Percentiles rank a stretch among this genome's conserved stretches.
phyloP scores from a whole-genome alignment of 2,113 vertebrate species.

The Leptocoma aspasia region DNA sequence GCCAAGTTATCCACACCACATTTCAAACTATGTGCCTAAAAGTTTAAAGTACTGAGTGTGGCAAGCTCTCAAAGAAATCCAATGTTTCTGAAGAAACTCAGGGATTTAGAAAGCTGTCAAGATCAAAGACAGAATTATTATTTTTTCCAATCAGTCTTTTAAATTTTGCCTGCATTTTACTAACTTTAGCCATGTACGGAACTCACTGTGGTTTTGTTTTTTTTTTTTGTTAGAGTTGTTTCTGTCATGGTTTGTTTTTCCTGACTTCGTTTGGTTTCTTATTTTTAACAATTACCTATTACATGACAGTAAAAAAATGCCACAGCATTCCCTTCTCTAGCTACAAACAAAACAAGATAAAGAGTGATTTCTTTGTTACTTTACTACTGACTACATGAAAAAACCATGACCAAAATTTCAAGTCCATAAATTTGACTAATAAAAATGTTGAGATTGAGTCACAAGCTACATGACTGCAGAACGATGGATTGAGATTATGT shows the following conservation, averaged over 20 bases:
- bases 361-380: background rate
- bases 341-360: background rate
- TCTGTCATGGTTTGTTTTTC: background rate
- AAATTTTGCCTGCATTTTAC: background rate
- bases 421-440: background rate
- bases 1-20: background rate
- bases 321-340: background rate
- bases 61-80: background rate
- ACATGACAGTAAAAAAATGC: background rate
- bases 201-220: fast-evolving
- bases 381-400: background rate
- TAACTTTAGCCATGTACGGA: background rate
- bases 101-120: background rate
- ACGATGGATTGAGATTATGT: fast-evolving
- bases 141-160: background rate
- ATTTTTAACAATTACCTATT: background rate
- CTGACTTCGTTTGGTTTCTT: background rate
- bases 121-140: background rate
- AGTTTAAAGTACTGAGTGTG: background rate
- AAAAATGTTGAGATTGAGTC: background rate
- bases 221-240: background rate
- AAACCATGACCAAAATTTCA: background rate
- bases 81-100: background rate
- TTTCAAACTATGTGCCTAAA: background rate
- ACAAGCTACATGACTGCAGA: background rate